Percentiles rank a stretch among this genome's conserved stretches.
Evolutionary conservation across 2,888 invertebrate species (phyloP).

Genomic region (Dicyrtomina minuta): DNA sequence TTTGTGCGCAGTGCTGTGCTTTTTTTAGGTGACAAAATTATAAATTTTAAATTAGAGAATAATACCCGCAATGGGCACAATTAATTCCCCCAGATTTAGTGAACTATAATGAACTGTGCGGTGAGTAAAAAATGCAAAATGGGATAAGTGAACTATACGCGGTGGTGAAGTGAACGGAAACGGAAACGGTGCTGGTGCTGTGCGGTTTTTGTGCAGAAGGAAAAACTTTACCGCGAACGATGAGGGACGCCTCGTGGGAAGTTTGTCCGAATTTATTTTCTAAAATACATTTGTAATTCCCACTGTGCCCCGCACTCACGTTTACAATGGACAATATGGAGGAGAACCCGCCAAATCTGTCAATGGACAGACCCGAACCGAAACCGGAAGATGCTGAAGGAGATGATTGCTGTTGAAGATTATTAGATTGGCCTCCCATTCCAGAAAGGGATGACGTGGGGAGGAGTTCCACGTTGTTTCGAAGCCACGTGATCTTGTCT

Average conservation of each 20-base stretch:
- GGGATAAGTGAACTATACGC: too few species aligned
- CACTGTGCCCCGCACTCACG: conserved; percentile 63
- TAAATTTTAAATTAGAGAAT: too few species aligned
- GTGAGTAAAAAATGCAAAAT: too few species aligned
- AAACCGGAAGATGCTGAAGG: too few species aligned
- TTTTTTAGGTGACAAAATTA: too few species aligned
- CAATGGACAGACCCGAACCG: conserved; percentile 62
- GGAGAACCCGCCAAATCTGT: conserved; percentile 65
- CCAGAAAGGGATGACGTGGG: conserved; percentile 4
- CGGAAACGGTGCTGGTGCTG: neutral
- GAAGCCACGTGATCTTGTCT: conserved; percentile 30
- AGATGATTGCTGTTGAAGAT: conserved; percentile 40
- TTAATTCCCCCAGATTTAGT: too few species aligned
- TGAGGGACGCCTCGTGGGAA: conserved; percentile 63
- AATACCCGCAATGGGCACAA: too few species aligned
- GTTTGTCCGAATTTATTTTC: conserved; percentile 64
- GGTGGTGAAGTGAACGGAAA: neutral
- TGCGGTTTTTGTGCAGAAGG: too few species aligned
- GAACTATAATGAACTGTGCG: too few species aligned
- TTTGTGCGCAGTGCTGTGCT: too few species aligned
- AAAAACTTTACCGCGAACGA: conserved; percentile 63
- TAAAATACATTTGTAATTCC: conserved; percentile 65
- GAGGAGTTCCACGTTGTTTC: conserved; percentile 53
- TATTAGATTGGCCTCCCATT: neutral
- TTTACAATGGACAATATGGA: conserved; percentile 64